phyloP scores from a whole-genome alignment of 2,113 vertebrate species.

The Nothoprocta pentlandii region DNA sequence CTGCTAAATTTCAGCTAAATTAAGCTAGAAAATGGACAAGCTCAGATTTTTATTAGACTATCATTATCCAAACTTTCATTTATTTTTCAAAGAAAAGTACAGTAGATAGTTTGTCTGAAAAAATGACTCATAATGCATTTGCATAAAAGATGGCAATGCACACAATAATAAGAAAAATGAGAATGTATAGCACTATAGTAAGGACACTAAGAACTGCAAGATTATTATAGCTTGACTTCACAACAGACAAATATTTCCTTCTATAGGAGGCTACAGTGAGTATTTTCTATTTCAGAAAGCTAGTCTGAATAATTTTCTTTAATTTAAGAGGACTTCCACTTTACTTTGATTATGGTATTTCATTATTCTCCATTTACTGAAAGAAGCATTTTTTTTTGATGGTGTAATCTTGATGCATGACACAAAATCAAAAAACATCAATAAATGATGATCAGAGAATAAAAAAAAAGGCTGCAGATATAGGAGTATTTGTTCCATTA shows the following conservation, averaged over 20 bases:
- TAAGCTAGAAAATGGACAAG: neutral
- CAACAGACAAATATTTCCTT: neutral
- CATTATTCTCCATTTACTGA: neutral
- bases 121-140: conserved; percentile 11
- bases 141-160: conserved; percentile 18
- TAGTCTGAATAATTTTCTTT: neutral
- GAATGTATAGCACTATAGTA: neutral
- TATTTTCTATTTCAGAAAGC: neutral
- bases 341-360: neutral
- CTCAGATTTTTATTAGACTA: neutral
- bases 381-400: neutral
- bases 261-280: neutral
- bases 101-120: neutral
- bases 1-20: neutral
- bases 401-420: neutral
- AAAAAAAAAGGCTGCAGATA: neutral
- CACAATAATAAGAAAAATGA: neutral
- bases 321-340: neutral
- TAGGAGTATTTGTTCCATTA: neutral
- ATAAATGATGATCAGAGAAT: neutral
- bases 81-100: neutral
- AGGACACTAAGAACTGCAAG: neutral
- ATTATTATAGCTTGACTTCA: neutral
- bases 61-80: neutral
- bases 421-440: neutral